Conservation (phyloP, 2,113 vertebrate genomes). For the Albula goreensis region DNA sequence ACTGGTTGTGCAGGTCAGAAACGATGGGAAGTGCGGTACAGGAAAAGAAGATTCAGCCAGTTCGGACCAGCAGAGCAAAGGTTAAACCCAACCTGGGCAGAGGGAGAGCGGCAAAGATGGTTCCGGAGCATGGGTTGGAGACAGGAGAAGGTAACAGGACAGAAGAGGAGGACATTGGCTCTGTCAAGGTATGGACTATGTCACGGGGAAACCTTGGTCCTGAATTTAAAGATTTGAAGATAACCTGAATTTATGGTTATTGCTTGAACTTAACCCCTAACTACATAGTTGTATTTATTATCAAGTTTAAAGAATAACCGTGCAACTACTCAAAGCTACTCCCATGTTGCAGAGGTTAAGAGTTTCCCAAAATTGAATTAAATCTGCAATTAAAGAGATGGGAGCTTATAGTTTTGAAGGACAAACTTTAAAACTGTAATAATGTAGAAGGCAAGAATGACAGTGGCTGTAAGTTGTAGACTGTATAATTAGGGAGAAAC, state of each 20-base stretch:
- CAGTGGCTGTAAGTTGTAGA: no score
- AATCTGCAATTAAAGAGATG: background rate
- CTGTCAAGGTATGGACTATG: slow-evolving; percentile 38
- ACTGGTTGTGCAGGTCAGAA: slow-evolving; percentile 40
- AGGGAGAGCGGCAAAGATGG: slow-evolving; percentile 42
- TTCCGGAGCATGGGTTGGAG: slow-evolving; percentile 36
- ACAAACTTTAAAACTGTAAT: background rate
- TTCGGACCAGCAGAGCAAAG: slow-evolving; percentile 53
- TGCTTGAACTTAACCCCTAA: background rate
- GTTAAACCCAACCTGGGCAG: slow-evolving; percentile 51
- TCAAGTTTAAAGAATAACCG: background rate
- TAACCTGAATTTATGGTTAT: background rate
- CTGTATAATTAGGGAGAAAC: no score
- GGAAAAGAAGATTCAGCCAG: slow-evolving; percentile 52
- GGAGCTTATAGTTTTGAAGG: background rate
- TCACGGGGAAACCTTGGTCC: background rate
- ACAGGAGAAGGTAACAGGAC: slow-evolving; percentile 7
- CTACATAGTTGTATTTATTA: background rate
- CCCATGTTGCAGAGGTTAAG: background rate
- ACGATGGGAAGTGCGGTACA: slow-evolving; percentile 35
- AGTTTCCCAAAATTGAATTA: background rate
- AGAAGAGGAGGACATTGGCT: background rate
- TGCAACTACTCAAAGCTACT: no score
- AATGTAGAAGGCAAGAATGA: background rate
- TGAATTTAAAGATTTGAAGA: background rate